Evolutionary conservation across 2,113 vertebrate species (phyloP), one percentile per base, ranked within the genome.

Genomic region (Nothobranchius kuhntae): DNA sequence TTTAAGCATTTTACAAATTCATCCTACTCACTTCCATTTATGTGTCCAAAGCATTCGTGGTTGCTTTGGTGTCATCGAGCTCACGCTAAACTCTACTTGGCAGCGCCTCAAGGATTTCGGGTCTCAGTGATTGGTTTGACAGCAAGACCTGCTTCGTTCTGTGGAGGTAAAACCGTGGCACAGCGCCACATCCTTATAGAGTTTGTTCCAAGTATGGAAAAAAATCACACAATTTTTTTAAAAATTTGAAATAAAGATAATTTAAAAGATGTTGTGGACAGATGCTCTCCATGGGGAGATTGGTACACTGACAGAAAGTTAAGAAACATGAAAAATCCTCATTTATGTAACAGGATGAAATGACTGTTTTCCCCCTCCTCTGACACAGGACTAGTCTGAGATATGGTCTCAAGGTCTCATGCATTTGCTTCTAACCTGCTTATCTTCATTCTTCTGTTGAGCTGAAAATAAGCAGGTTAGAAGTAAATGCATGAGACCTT

Each of bases 21-120:
- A 77, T 81, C 65, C 21, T 71, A 55, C 82, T 86, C 73, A 48
- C 77, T 85, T 63, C 59, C 59, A 69, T 75, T 86, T 75, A 73
- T 24, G 14, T 62, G 70, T 78, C 60, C 54, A 55, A 77, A 73
- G 83, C 73, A 63, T 72, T 81, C 77, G 65, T 71, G 68, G 83
- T 77, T 78, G 76, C 75, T 78, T 80, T 84, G 82, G 82, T 77
- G 73, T 81, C 1, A 42, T 67, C 75, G 63, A 58, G 65, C 69
- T 85, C 66, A 52, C 46, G 46, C 71, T 80, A 80, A 86, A 81
- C 74, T 83, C 71, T 71, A 67, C 71, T 86, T 87, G 87, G 83
- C 78, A 80, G 71, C 26, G 24, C 50, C 61, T 71, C 52, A 76
- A 85, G 78, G 70, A 76, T 70, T 85, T 66, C 78, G 55, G 38